Percentiles rank a stretch among this genome's conserved stretches.
phyloP scores from a whole-genome alignment of 2,113 vertebrate species.

The Corvus moneduloides region DNA sequence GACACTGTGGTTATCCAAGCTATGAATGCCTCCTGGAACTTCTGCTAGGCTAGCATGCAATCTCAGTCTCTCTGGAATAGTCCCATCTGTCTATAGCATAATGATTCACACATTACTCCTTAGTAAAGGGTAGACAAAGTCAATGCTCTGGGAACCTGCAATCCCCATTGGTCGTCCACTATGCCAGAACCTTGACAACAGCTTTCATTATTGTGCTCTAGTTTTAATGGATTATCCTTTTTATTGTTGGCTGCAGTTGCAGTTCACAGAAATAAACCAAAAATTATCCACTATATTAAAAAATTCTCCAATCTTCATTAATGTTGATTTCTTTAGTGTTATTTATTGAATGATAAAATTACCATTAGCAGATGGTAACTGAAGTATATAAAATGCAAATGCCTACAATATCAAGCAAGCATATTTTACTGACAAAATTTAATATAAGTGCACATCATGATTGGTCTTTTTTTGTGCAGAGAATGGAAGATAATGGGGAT shows the following conservation, averaged over 20 bases:
- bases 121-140: constrained; percentile 1
- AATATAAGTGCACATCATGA: constrained; percentile 44
- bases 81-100: background rate
- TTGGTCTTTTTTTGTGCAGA: constrained; percentile 20
- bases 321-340: constrained; percentile 58
- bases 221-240: constrained; percentile 50
- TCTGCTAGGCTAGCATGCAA: background rate
- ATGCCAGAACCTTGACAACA: constrained; percentile 2
- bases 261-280: constrained; percentile 43
- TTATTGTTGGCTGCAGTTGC: constrained; percentile 44
- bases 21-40: background rate
- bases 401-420: constrained; percentile 24
- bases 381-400: constrained; percentile 60
- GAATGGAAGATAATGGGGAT: constrained; percentile 24
- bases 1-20: background rate
- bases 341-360: constrained; percentile 70
- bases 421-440: constrained; percentile 56
- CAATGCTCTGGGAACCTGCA: constrained; percentile 24
- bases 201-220: constrained; percentile 19
- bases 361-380: constrained; percentile 57
- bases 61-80: background rate
- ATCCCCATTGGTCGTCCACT: background rate
- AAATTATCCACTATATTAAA: constrained; percentile 46
- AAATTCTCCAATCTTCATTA: constrained; percentile 62
- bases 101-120: background rate